These are phyloP conservation scores for Cuculus canorus DNA, from an alignment of 2,797 vertebrate genomes.

Conservation along the genomic window DNA sequence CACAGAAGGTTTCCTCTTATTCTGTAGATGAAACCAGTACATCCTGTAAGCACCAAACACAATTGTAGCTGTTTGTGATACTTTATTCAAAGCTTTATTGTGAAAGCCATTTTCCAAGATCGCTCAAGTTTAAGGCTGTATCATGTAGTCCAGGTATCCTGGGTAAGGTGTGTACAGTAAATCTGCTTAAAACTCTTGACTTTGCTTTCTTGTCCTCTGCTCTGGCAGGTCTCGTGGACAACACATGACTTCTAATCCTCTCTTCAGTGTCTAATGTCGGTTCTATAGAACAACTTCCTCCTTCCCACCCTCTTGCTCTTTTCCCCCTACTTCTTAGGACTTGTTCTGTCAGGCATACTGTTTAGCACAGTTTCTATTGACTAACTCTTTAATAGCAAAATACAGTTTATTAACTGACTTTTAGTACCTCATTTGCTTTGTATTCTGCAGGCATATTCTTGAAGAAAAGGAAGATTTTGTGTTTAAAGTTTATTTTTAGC, in stretches of 20 bases:
- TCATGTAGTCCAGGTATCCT: not conserved
- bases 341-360: not conserved
- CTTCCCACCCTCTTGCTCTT: not conserved
- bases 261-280: not conserved
- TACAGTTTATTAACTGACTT: not conserved
- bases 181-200: not conserved
- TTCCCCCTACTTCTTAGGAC: not conserved
- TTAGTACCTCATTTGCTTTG: not conserved
- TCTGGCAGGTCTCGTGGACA: not conserved
- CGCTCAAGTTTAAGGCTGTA: not conserved
- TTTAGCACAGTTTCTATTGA: not conserved
- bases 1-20: not conserved
- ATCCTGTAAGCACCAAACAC: not conserved
- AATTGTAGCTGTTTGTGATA: not conserved
- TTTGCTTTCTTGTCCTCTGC: not conserved
- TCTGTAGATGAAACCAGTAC: not conserved
- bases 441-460: not conserved
- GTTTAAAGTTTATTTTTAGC: not conserved
- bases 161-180: not conserved
- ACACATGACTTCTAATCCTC: not conserved
- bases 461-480: not conserved
- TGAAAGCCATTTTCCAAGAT: not conserved
- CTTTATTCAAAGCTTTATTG: not conserved
- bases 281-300: not conserved
- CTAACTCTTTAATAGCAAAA: not conserved